Conservation (phyloP, 2,888 invertebrate species). For the Neelides folsomi region DNA sequence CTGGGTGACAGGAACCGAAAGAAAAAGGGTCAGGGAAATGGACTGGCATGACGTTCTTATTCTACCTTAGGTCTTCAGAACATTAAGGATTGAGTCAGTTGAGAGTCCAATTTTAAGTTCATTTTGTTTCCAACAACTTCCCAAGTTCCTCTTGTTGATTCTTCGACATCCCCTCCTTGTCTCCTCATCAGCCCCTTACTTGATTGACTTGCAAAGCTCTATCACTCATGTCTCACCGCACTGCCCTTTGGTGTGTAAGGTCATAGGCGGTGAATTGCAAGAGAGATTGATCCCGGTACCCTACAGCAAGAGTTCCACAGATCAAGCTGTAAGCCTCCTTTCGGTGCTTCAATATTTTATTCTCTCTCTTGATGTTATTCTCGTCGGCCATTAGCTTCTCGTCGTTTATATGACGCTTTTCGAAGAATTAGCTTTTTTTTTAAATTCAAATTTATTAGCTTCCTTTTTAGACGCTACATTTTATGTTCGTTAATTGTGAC, state of each 20-base stretch:
- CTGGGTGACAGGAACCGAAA: too few relatives aligned
- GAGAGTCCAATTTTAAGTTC: too few relatives aligned
- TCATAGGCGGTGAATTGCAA: slow-evolving; percentile 99
- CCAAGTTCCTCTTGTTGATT: slow-evolving; percentile 36
- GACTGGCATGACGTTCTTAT: too few relatives aligned
- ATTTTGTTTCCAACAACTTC: too few relatives aligned
- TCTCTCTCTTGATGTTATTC: slow-evolving; percentile 8
- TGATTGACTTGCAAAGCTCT: slow-evolving; percentile 33
- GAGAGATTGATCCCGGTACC: slow-evolving; percentile 99
- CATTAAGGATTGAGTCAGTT: too few relatives aligned
- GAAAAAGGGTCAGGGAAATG: too few relatives aligned
- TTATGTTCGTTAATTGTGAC: too few relatives aligned
- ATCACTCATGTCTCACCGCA: slow-evolving; percentile 51
- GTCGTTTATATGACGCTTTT: too few relatives aligned
- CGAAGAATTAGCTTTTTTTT: too few relatives aligned
- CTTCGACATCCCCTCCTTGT: slow-evolving; percentile 36
- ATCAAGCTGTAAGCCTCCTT: slow-evolving; percentile 97
- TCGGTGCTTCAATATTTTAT: slow-evolving; percentile 21
- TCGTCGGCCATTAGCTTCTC: not conserved
- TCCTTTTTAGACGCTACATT: too few relatives aligned
- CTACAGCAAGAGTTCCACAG: slow-evolving; percentile 99
- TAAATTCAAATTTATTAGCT: too few relatives aligned
- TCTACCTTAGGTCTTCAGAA: too few relatives aligned
- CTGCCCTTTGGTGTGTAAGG: slow-evolving; percentile 89
- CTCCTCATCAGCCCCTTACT: slow-evolving; percentile 37